Evolutionary conservation across 1,140 invertebrate genomes (phyloP), one percentile per base, ranked within the genome.

Genomic region (Cryptotermes secundus): DNA sequence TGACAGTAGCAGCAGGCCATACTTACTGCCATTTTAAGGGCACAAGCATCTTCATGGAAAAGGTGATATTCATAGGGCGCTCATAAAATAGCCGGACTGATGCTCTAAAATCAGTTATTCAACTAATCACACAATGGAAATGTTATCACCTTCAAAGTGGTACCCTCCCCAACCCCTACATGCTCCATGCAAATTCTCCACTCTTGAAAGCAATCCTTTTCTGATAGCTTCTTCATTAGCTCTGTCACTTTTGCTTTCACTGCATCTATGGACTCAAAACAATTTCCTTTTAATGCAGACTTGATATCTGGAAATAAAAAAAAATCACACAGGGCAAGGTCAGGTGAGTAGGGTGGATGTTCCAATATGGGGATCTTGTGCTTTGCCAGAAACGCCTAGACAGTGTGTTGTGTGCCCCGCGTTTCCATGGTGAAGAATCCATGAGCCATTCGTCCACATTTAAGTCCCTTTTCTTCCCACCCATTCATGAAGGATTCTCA

Each of bases 241-340:
- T n/a, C n/a, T n/a, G n/a, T n/a, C n/a, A n/a, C n/a, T n/a, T n/a
- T n/a, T n/a, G n/a, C n/a, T n/a, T n/a, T n/a, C 6, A 4, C 19
- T 26, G n/a, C 19, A 26, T 59, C 3, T 16, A 59, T 24, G 16
- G 19, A 16, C 53, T 59, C n/a, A n/a, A n/a, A n/a, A n/a, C n/a
- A n/a, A n/a, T n/a, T n/a, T n/a, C n/a, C n/a, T n/a, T n/a, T n/a
- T 16, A 26, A 10, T 24, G 22, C 80, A 35, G 38, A 31, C 19
- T 81, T 36, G 80, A 81, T n/a, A 16, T 36, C n/a, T 19, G 38
- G 38, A 31, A 31, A 81, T 19, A 36, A 31, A 81, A 26, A 26
- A 85, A 87, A 87, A 82, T 87, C 84, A 14, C 82, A 80, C 3
- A 86, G 87, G 81, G 85, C 86, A 24, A 87, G 79, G 82, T 88